Percentiles rank a stretch among this genome's conserved stretches.
Conservation (phyloP, 2,113 vertebrate species). For the Vombatus ursinus region DNA sequence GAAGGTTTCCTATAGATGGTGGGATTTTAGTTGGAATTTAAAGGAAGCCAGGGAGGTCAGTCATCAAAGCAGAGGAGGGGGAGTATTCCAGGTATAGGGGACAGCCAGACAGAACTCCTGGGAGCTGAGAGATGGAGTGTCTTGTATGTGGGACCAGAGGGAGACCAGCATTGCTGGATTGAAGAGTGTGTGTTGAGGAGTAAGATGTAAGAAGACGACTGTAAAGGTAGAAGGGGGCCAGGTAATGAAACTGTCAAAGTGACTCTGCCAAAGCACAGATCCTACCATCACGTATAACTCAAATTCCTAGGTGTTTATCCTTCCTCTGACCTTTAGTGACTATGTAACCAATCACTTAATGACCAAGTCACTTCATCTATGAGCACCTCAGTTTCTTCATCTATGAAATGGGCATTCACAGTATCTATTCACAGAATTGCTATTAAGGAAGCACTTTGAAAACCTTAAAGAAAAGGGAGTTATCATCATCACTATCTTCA, state of each 20-base stretch:
- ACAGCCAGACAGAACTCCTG: not conserved
- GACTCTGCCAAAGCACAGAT: no score
- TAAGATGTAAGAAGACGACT: not conserved
- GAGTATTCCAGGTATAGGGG: no score
- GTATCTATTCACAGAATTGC: not conserved
- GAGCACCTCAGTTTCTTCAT: not conserved
- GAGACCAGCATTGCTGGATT: not conserved
- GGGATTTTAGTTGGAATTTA: not conserved
- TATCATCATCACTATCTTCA: not conserved
- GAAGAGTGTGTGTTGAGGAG: not conserved
- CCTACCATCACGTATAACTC: not conserved
- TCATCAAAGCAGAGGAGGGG: not conserved
- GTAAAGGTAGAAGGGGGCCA: no score
- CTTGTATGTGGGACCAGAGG: not conserved
- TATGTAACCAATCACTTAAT: not conserved
- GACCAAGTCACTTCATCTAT: not conserved
- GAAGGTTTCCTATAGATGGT: not conserved
- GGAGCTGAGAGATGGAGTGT: not conserved
- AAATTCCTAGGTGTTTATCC: not conserved
- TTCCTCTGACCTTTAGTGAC: not conserved
- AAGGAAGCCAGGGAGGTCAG: not conserved
- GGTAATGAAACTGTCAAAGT: no score
- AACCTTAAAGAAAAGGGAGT: not conserved
- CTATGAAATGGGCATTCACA: not conserved
- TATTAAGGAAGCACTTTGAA: not conserved